phyloP scores from a whole-genome alignment of 1,140 invertebrate genomes.

The Panagrolaimus sp. region DNA sequence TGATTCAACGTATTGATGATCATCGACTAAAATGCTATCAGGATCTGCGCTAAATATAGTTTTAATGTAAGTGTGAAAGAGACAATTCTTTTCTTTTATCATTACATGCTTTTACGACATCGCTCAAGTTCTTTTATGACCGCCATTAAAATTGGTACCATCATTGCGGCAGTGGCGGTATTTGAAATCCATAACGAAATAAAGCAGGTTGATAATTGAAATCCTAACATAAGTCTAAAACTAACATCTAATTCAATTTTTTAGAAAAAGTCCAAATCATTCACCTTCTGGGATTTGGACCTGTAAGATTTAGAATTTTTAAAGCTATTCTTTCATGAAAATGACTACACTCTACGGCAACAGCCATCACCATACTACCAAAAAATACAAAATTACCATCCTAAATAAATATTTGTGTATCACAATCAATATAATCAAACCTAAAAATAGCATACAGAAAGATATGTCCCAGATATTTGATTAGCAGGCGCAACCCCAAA shows the following conservation, averaged over 20 bases:
- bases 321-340: conserved; percentile 78
- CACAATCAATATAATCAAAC: not conserved
- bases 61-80: no score
- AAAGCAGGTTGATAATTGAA: conserved; percentile 35
- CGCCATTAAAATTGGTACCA: conserved; percentile 50
- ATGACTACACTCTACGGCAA: conserved; percentile 76
- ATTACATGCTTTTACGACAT: conserved; percentile 25
- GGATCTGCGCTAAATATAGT: not conserved
- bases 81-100: no score
- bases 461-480: not conserved
- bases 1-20: not conserved
- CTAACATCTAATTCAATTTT: not conserved
- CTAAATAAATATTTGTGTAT: conserved; percentile 27
- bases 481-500: not conserved
- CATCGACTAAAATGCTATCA: not conserved
- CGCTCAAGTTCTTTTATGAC: conserved; percentile 48
- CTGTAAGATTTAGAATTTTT: conserved; percentile 63
- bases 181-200: conserved; percentile 63
- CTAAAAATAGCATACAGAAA: not conserved
- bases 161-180: conserved; percentile 51
- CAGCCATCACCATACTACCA: conserved; percentile 71
- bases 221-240: conserved; percentile 44
- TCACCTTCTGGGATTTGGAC: conserved; percentile 39
- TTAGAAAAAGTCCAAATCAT: conserved; percentile 17
- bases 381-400: conserved; percentile 78